A percentile compares a stretch with the other conserved stretches of the same genome.
phyloP scores from a whole-genome alignment of 1,140 invertebrate genomes.

The Megalonaias nervosa region DNA sequence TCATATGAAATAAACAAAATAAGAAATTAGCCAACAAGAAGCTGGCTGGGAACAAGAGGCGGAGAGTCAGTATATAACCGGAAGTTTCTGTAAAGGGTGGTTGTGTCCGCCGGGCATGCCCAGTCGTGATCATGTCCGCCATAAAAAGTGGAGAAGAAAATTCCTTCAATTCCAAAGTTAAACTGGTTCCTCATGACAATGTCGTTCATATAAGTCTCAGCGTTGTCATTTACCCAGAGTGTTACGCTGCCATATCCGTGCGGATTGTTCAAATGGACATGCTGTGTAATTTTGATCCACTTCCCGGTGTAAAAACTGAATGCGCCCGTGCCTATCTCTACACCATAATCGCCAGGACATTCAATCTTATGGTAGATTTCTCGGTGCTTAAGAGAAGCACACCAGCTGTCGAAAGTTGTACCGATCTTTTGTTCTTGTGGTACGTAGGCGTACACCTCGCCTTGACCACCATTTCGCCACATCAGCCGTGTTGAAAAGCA shows the following conservation, averaged over 20 bases:
- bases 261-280: constrained; percentile 42
- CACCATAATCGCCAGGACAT: constrained; percentile 34
- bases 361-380: constrained; percentile 34
- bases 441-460: constrained; percentile 51
- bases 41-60: neutral
- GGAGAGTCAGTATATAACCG: constrained; percentile 12
- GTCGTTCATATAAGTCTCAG: constrained; percentile 17
- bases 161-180: constrained; percentile 43
- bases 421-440: constrained; percentile 29
- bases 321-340: constrained; percentile 22
- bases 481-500: constrained; percentile 58
- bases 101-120: constrained; percentile 46
- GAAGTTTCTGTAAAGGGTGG: constrained; percentile 49
- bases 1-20: no score
- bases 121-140: constrained; percentile 46
- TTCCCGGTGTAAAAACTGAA: constrained; percentile 30
- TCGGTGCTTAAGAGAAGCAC: constrained; percentile 28
- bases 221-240: constrained; percentile 36
- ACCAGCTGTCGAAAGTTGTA: constrained; percentile 24
- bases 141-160: constrained; percentile 62
- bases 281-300: constrained; percentile 47
- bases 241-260: constrained; percentile 39
- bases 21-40: constrained; percentile 9
- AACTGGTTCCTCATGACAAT: constrained; percentile 30
- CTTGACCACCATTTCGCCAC: constrained; percentile 53